These are phyloP conservation scores for Plebejus argus DNA, from an alignment of 2,888 invertebrate species.

Conservation along the genomic window DNA sequence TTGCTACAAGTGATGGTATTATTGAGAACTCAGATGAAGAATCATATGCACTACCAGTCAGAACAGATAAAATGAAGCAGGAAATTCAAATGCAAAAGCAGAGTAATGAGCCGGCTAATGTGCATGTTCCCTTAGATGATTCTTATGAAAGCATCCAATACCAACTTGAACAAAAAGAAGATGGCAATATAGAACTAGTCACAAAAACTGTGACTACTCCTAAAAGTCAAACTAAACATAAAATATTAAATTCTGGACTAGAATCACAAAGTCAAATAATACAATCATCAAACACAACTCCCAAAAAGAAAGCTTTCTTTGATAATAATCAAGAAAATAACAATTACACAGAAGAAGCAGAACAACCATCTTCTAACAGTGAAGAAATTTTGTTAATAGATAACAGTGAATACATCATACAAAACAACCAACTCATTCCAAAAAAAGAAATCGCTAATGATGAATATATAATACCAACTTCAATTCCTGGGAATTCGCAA, in stretches of 20 bases:
- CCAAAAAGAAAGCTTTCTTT: slow-evolving; percentile 45
- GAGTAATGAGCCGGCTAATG: slow-evolving; percentile 49
- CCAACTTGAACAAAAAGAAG: slow-evolving; percentile 61
- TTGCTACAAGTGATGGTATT: slow-evolving; percentile 84
- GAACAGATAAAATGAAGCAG: slow-evolving; percentile 14
- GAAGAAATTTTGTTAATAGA: slow-evolving; percentile 78
- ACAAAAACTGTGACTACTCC: slow-evolving; percentile 56
- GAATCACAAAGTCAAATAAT: slow-evolving; percentile 40
- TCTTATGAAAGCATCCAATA: slow-evolving; percentile 62
- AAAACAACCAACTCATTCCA: slow-evolving; percentile 62
- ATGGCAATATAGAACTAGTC: slow-evolving; percentile 76
- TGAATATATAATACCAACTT: slow-evolving; percentile 57
- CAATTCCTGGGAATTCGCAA: slow-evolving; percentile 54
- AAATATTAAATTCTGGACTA: slow-evolving; percentile 67
- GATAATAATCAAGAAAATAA: slow-evolving; percentile 46
- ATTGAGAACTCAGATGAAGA: slow-evolving; percentile 81
- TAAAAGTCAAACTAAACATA: slow-evolving; percentile 56
- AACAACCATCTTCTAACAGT: slow-evolving; percentile 41
- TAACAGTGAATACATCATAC: slow-evolving; percentile 81
- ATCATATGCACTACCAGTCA: slow-evolving; percentile 10
- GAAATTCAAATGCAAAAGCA: slow-evolving; percentile 31
- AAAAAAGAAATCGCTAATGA: slow-evolving; percentile 50
- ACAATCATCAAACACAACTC: slow-evolving; percentile 46
- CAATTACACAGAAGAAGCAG: slow-evolving; percentile 53
- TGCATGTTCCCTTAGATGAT: slow-evolving; percentile 52